Base-by-base conservation (phyloP, 2,888 invertebrate species). In the Hipparchia semele region DNA sequence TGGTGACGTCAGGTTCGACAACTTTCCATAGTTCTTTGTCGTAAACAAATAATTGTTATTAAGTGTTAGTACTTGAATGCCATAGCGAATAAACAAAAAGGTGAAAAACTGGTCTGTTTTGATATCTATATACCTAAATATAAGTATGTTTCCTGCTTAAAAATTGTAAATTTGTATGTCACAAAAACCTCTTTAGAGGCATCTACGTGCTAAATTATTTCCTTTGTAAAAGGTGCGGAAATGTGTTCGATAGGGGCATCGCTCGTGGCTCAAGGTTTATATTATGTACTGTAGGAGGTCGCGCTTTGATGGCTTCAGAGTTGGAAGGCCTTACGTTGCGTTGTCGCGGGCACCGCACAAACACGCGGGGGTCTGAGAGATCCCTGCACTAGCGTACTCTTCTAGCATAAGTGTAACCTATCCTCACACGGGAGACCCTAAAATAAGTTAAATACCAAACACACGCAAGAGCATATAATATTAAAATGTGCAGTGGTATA, bases 341-440 rank as follows among this genome's bases (percentile, higher is more conserved):
- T 62, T 33, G 53, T 51, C 53, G 46, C 68, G 67, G 60, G 23
- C 58, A 51, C 61, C 33, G 33, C 49, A 67, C 61, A 54, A 54
- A 67, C n/a, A 39, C 51, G 54, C 53, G 62, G 56, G 45, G 45
- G 13, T 46, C 45, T 65, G 51, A 46, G n/a, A 66, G 67, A 58
- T 58, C 10, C 68, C n/a, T 68, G 33, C 59, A 68, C 49, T 68
- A 68, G 68, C 49, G n/a, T 59, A 58, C 59, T 59, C 45, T 56
- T 39, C 9, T 65, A 65, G 65, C 51, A 2, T 65, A 53, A 65
- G 65, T 33, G 4, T 6, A 3, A 23, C 23, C 61, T 53, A 6
- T 65, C 12, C 53, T 53, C 12, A 53, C 65, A 33, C 65, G 65
- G 9, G 51, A 23, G 49, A 5, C 59, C 10, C 53, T 4, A 23